These are phyloP conservation scores for Chironomus riparius DNA, from an alignment of 2,888 invertebrate genomes.

Conservation along the genomic window DNA sequence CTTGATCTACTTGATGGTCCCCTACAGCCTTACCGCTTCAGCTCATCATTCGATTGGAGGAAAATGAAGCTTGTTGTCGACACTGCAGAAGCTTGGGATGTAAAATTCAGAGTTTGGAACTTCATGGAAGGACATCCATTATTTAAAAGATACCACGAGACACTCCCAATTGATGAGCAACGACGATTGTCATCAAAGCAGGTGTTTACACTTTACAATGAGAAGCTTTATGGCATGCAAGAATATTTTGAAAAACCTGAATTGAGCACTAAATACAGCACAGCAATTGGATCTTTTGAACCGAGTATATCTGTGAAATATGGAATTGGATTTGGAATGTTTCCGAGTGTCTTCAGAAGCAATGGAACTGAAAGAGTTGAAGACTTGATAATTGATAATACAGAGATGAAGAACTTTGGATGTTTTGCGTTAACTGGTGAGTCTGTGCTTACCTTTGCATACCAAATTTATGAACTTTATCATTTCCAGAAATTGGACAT, in stretches of 20 bases:
- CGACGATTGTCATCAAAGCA: slow-evolving; percentile 49
- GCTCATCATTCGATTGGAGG: slow-evolving; percentile 60
- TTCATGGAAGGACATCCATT: slow-evolving; percentile 51
- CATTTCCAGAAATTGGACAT: slow-evolving; percentile 63
- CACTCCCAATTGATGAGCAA: slow-evolving; percentile 48
- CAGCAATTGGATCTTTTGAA: slow-evolving; percentile 51
- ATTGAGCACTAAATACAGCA: slow-evolving; percentile 44
- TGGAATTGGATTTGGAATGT: slow-evolving; percentile 57
- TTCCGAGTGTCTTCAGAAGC: slow-evolving; percentile 53
- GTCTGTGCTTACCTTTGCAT: too few relatives aligned
- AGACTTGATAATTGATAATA: slow-evolving; percentile 43
- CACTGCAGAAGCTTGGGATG: slow-evolving; percentile 45
- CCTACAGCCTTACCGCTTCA: slow-evolving; percentile 52
- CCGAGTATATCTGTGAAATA: slow-evolving; percentile 57
- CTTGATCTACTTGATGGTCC: slow-evolving; percentile 43
- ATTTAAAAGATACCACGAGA: slow-evolving; percentile 46
- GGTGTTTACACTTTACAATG: slow-evolving; percentile 55
- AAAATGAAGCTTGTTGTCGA: slow-evolving; percentile 48
- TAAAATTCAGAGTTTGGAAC: slow-evolving; percentile 50
- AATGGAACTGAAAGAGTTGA: slow-evolving; percentile 56
- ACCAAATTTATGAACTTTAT: too few relatives aligned
- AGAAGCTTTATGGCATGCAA: slow-evolving; percentile 51
- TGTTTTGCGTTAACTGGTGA: slow-evolving; percentile 72
- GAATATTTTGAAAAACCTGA: slow-evolving; percentile 47
- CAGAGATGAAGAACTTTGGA: slow-evolving; percentile 47